Conservation (phyloP, 2,797 vertebrate genomes). For the Phataginus tricuspis region DNA sequence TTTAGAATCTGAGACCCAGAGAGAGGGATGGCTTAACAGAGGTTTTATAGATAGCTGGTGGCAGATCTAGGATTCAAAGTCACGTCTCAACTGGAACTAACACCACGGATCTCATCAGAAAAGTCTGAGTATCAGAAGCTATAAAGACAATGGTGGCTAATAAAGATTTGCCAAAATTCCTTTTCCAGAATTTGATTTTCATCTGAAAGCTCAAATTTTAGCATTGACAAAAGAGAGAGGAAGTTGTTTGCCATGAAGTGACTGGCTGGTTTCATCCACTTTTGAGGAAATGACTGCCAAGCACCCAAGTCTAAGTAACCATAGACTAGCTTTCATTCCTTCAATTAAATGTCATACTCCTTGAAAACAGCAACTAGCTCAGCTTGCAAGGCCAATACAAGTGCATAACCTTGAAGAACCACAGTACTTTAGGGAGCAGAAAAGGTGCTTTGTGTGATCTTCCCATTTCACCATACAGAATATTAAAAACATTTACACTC, state of each 20-base stretch:
- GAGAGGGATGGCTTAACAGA: neutral
- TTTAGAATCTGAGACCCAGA: neutral
- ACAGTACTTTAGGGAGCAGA: accelerated
- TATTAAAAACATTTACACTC: neutral
- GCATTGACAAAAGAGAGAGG: neutral
- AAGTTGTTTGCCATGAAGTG: neutral
- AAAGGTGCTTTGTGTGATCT: neutral
- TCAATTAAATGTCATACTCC: neutral
- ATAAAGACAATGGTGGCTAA: neutral
- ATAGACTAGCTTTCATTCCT: neutral
- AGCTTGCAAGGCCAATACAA: neutral
- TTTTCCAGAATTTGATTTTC: neutral
- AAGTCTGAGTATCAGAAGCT: neutral
- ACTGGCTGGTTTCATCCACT: neutral
- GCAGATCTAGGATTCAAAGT: neutral
- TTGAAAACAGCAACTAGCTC: neutral
- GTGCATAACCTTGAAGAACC: too few relatives aligned
- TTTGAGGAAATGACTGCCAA: neutral
- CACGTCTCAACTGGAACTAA: neutral
- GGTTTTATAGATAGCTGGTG: neutral
- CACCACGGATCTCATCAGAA: neutral
- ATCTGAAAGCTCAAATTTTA: neutral
- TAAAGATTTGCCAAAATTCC: neutral
- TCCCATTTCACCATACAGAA: neutral
- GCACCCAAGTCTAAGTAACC: neutral